A percentile compares a stretch with the other conserved stretches of the same genome.
Conservation (phyloP, 2,113 vertebrate genomes). For the Prunella fulvescens region DNA sequence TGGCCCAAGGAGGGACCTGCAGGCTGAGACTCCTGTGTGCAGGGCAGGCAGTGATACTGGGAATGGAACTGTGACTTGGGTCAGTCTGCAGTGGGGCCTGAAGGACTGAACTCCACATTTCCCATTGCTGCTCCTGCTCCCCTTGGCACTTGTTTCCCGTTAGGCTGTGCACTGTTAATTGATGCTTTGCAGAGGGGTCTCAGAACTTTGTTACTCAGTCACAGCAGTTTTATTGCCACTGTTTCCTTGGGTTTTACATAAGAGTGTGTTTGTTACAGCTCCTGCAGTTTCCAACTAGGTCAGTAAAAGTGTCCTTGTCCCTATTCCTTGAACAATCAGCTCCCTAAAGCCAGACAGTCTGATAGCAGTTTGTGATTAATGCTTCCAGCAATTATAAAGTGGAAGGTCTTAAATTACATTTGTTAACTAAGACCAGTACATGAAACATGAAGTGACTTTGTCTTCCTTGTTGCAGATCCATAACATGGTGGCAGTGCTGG, state of each 20-base stretch:
- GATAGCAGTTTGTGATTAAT: conserved; percentile 34
- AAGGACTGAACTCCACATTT: neutral
- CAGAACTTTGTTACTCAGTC: neutral
- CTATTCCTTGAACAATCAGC: conserved; percentile 12
- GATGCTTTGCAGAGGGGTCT: neutral
- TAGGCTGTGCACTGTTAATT: neutral
- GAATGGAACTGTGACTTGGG: rapidly evolving
- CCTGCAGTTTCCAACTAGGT: conserved; percentile 29
- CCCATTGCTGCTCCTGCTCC: rapidly evolving
- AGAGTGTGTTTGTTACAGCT: neutral
- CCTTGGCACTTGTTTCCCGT: rapidly evolving
- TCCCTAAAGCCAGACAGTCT: conserved; percentile 46
- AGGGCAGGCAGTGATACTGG: rapidly evolving
- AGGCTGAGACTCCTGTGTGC: neutral
- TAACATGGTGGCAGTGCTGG: conserved; percentile 94
- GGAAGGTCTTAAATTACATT: conserved; percentile 9
- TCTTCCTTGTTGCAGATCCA: conserved; percentile 83
- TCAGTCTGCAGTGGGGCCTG: neutral
- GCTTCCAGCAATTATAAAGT: conserved; percentile 41
- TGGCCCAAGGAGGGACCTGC: neutral
- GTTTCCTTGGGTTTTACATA: neutral
- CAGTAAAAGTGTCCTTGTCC: conserved; percentile 45
- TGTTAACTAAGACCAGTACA: neutral
- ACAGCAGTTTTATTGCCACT: neutral
- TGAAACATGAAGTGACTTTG: conserved; percentile 50